Evolutionary conservation across 1,140 invertebrate genomes (phyloP).

Genomic region (Diabrotica virgifera): DNA sequence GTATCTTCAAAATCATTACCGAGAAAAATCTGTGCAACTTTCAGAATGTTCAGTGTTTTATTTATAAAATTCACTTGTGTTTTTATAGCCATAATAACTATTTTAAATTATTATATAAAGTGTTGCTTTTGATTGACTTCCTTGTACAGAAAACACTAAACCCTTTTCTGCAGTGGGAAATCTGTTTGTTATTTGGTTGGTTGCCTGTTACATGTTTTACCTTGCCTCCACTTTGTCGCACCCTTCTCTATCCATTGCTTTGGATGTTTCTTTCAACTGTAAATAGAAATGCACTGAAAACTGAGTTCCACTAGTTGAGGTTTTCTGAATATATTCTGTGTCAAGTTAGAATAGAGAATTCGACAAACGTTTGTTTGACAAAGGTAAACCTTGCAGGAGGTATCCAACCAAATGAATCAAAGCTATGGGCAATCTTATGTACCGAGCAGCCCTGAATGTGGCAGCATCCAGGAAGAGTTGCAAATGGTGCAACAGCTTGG

Average conservation of each 20-base stretch:
- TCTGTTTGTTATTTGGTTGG: constrained; percentile 43
- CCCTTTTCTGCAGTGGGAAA: constrained; percentile 27
- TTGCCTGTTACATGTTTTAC: constrained; percentile 41
- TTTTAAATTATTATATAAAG: not conserved
- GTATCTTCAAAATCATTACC: too few species aligned
- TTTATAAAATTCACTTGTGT: too few species aligned
- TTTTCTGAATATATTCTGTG: too few species aligned
- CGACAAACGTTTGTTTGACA: constrained; percentile 29
- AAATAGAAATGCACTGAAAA: constrained; percentile 30
- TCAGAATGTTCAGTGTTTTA: too few species aligned
- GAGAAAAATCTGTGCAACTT: too few species aligned
- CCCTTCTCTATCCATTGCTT: constrained; percentile 37
- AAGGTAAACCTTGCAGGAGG: constrained; percentile 45
- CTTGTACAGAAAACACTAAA: not conserved
- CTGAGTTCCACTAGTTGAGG: too few species aligned
- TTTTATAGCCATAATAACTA: too few species aligned
- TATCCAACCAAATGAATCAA: constrained; percentile 47
- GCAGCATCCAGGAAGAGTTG: constrained; percentile 41
- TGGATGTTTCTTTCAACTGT: constrained; percentile 38
- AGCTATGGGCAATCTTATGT: constrained; percentile 39
- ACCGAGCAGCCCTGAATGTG: constrained; percentile 40
- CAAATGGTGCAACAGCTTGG: constrained; percentile 38
- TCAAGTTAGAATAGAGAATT: constrained; percentile 15
- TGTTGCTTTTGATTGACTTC: not conserved
- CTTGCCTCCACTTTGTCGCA: constrained; percentile 36